phyloP scores from a whole-genome alignment of 2,797 vertebrate species.

The Hephaestus fuliginosus region DNA sequence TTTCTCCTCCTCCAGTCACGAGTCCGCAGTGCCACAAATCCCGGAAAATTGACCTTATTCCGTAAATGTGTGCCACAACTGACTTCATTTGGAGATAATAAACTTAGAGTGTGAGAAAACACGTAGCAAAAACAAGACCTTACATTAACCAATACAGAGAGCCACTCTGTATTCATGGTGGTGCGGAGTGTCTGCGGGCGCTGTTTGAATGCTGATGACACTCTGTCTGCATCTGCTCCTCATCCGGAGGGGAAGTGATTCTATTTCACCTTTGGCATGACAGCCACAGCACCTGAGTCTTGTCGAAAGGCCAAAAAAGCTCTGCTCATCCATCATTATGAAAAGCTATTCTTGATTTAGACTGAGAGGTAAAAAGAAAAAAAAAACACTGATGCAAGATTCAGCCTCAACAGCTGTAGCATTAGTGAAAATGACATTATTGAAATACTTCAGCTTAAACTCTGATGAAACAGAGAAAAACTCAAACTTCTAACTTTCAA shows the following conservation, averaged over 20 bases:
- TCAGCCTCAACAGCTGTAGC: slow-evolving; percentile 36
- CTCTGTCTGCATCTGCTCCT: slow-evolving; percentile 66
- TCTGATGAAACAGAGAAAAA: slow-evolving; percentile 6
- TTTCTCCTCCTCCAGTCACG: not conserved
- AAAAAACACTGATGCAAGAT: slow-evolving; percentile 2
- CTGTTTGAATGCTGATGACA: slow-evolving; percentile 70
- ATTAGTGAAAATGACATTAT: slow-evolving; percentile 25
- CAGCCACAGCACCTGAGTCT: slow-evolving; percentile 50
- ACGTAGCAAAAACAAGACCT: slow-evolving; percentile 60
- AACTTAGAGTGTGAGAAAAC: slow-evolving; percentile 41
- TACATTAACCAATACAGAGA: slow-evolving; percentile 62
- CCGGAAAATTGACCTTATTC: slow-evolving; percentile 56
- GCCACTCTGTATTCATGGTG: slow-evolving; percentile 75
- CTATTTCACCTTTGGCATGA: slow-evolving; percentile 71
- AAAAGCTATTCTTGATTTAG: slow-evolving; percentile 27
- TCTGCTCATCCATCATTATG: slow-evolving; percentile 59
- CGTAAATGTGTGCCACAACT: slow-evolving; percentile 33
- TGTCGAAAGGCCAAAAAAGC: slow-evolving; percentile 59
- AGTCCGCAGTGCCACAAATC: slow-evolving; percentile 27
- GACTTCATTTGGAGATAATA: slow-evolving; percentile 66
- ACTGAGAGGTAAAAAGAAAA: slow-evolving; percentile 2
- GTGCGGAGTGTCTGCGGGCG: slow-evolving; percentile 40
- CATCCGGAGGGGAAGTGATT: slow-evolving; percentile 49
- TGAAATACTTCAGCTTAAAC: slow-evolving; percentile 25
- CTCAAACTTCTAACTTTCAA: slow-evolving; percentile 29